Percentiles rank a stretch among this genome's conserved stretches.
These are phyloP conservation scores for Chunga burmeisteri DNA, from an alignment of 2,113 vertebrate species.

Conservation along the genomic window DNA sequence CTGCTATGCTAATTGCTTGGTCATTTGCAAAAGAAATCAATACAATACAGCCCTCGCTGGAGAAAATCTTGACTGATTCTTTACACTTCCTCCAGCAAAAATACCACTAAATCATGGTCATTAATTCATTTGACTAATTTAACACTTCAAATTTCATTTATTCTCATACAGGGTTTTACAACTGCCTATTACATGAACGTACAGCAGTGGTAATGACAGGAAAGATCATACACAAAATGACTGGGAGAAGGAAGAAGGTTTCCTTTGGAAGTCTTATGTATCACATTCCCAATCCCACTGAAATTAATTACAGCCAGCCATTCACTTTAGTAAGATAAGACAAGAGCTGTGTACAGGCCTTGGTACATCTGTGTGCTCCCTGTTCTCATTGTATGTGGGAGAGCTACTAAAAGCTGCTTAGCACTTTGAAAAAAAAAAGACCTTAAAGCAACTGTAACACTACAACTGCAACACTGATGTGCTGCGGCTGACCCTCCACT, in stretches of 20 bases:
- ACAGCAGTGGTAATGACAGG: neutral
- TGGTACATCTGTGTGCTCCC: neutral
- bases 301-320: neutral
- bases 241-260: neutral
- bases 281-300: neutral
- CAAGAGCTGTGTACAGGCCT: neutral
- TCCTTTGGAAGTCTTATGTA: neutral
- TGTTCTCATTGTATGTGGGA: neutral
- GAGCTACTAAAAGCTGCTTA: neutral
- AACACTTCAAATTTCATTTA: conserved; percentile 36
- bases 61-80: conserved; percentile 38
- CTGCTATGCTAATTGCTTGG: conserved; percentile 60
- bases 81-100: conserved; percentile 4
- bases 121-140: conserved; percentile 46
- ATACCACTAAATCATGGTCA: neutral
- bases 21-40: conserved; percentile 54
- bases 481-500: neutral
- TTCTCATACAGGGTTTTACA: conserved; percentile 12
- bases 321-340: neutral
- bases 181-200: neutral
- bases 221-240: neutral
- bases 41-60: neutral
- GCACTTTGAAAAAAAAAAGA: accelerated
- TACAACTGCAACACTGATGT: neutral
- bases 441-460: neutral